A percentile compares a stretch with the other conserved stretches of the same genome.
Conservation (phyloP, 2,888 invertebrate species). For the Agrenia bidenticulata region DNA sequence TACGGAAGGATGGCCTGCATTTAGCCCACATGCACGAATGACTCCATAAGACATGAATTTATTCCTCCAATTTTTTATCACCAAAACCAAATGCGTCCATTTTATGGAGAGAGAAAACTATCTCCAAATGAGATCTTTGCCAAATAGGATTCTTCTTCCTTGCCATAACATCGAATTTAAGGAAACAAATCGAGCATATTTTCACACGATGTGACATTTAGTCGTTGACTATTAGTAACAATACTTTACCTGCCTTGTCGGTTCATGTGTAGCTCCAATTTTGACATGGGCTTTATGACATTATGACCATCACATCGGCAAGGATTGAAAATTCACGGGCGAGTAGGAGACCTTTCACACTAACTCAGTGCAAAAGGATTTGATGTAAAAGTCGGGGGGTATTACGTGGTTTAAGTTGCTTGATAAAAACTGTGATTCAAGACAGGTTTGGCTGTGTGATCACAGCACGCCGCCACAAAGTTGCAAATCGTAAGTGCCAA, state of each 20-base stretch:
- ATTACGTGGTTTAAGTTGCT: not conserved
- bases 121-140: too few relatives aligned
- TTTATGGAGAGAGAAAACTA: too few relatives aligned
- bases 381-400: not conserved
- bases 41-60: too few relatives aligned
- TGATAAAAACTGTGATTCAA: not conserved
- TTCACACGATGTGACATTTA: too few relatives aligned
- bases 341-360: not conserved
- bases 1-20: not conserved
- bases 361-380: not conserved
- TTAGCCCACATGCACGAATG: not conserved
- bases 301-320: not conserved
- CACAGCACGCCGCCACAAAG: conserved; percentile 13
- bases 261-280: conserved; percentile 6
- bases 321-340: conserved; percentile 4
- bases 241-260: not conserved
- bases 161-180: too few relatives aligned
- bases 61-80: too few relatives aligned
- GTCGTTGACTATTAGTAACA: too few relatives aligned
- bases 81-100: too few relatives aligned
- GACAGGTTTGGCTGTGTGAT: not conserved
- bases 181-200: too few relatives aligned
- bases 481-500: conserved; percentile 29
- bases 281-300: not conserved
- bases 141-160: too few relatives aligned